Conservation (phyloP, 2,888 invertebrate species). For the Melanotus villosus region DNA sequence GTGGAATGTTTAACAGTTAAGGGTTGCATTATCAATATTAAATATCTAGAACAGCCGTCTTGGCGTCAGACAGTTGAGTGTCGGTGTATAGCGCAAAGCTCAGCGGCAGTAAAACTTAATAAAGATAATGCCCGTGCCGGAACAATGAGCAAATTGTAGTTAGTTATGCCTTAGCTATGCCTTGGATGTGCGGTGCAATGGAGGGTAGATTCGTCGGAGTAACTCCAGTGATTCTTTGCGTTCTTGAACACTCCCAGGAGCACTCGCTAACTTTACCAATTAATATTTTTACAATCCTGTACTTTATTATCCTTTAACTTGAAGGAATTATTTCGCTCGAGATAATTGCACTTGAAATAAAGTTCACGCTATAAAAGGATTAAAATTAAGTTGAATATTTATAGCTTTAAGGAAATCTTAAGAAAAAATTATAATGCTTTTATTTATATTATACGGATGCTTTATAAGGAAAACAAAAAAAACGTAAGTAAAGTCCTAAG, state of each 20-base stretch:
- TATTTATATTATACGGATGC: no score
- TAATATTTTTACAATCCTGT: constrained; percentile 66
- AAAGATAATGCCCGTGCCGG: constrained; percentile 66
- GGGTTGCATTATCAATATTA: constrained; percentile 65
- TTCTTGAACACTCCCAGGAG: constrained; percentile 51
- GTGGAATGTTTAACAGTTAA: constrained; percentile 58
- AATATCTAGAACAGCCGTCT: constrained; percentile 61
- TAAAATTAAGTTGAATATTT: constrained; percentile 53
- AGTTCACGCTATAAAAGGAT: constrained; percentile 54
- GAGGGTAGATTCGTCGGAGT: constrained; percentile 45
- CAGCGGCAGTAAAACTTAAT: constrained; percentile 64
- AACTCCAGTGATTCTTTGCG: constrained; percentile 45
- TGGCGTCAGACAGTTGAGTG: constrained; percentile 61
- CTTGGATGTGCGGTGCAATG: constrained; percentile 47
- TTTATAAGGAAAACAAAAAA: no score
- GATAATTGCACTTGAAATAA: constrained; percentile 62
- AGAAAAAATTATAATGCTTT: constrained; percentile 6
- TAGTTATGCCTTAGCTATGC: constrained; percentile 58
- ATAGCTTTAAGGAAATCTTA: constrained; percentile 25
- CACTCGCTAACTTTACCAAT: constrained; percentile 65
- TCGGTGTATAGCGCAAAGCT: constrained; percentile 58
- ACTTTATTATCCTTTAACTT: constrained; percentile 65
- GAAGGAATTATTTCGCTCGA: constrained; percentile 61
- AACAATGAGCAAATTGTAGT: constrained; percentile 67
- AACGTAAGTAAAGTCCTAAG: no score